Base-by-base conservation (phyloP, 2,113 vertebrate species). In the Chaenocephalus aceratus region DNA sequence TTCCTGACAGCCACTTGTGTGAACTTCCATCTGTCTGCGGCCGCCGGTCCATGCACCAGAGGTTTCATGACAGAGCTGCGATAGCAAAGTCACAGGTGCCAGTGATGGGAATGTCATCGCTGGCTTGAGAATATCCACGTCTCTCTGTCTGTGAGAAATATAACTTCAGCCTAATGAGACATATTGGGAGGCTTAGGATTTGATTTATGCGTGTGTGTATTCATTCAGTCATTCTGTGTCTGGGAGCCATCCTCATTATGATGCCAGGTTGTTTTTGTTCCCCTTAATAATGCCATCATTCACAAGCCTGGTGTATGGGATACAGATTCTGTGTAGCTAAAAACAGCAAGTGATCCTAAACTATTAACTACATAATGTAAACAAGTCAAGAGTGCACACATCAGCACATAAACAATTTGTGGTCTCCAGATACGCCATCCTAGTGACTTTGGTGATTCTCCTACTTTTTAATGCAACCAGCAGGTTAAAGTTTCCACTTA, bases 1-100 rank as follows among this genome's bases (percentile, higher is more conserved):
- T 91, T 92, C 88, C 52, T 75, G 77, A 58, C 82, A 89, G 85
- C 66, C 79, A 75, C 90, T 85, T 75, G 71, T 71, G 72, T 77
- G 75, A 84, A 80, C 23, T 73, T 86, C 63, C 57, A 80, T 90
- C 88, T 77, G 74, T 86, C 76, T 82, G 76, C 61, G 0, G 68
- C 3, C 30, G 30, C 30, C 30, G 30, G 30, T 66, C 81, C 68
- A 48, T 41, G 83, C 89, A 78, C 76, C 88, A 80, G 67, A 82
- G 82, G 70, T 62, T 85, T 84, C 58, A 51, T 58, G 77, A 89
- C 91, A 82, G 80, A 64, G 66, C 2, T 10, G 14, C 30, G 87
- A 79, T 82, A 83, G 76, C 64, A 62, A 57, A 83, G 77, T 58
- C 79, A 60, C 70, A 60, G n/a, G 77, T 16, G 69, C 57, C 16